These are phyloP conservation scores for Entomobrya proxima DNA, from an alignment of 2,888 invertebrate species.

Conservation along the genomic window DNA sequence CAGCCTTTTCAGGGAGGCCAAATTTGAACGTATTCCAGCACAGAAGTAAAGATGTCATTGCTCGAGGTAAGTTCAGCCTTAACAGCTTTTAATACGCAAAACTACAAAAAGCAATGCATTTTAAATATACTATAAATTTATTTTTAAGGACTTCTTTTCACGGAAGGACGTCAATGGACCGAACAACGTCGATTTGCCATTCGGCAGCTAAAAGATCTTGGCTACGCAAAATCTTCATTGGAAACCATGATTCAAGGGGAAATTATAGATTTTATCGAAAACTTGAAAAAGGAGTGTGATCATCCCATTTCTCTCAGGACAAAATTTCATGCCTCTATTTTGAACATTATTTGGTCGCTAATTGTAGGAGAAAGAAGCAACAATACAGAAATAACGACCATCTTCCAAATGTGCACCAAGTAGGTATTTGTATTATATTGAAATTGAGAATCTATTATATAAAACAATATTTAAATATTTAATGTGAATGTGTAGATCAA, in stretches of 20 bases:
- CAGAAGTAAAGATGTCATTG: conserved; percentile 67
- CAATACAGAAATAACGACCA: conserved; percentile 1
- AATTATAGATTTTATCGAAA: conserved; percentile 29
- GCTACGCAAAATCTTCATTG: conserved; percentile 65
- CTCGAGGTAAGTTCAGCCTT: conserved; percentile 70
- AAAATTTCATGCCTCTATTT: conserved; percentile 50
- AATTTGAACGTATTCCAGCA: conserved; percentile 68
- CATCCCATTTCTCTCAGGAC: conserved; percentile 56
- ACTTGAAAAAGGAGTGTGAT: conserved; percentile 51
- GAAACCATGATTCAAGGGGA: conserved; percentile 64
- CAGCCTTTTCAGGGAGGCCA: conserved; percentile 69
- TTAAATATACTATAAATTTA: neutral
- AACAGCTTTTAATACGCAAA: too few relatives aligned
- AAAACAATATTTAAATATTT: neutral
- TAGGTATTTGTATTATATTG: too few relatives aligned
- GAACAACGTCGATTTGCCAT: conserved; percentile 72
- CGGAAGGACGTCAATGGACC: conserved; percentile 69
- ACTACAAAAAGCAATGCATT: too few relatives aligned
- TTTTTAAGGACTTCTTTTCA: conserved; percentile 67
- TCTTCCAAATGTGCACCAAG: conserved; percentile 47
- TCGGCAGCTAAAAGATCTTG: conserved; percentile 70
- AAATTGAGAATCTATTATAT: too few relatives aligned
- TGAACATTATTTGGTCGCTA: conserved; percentile 66
- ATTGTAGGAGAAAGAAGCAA: conserved; percentile 47
- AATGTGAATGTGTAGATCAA: conserved; percentile 22